These are phyloP conservation scores for Haemorhous mexicanus DNA, from an alignment of 2,113 vertebrate genomes.

Conservation along the genomic window DNA sequence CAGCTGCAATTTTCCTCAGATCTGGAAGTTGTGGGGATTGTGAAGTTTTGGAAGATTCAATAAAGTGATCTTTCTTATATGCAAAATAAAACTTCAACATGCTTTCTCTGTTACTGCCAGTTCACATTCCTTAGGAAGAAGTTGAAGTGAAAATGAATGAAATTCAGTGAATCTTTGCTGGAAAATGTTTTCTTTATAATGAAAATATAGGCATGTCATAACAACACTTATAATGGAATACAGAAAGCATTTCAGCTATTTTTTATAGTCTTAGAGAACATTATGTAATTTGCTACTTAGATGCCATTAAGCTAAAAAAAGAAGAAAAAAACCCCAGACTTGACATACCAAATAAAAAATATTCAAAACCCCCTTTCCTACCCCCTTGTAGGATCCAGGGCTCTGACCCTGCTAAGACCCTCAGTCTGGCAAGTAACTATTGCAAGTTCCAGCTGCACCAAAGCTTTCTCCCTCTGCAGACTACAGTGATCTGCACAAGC, in stretches of 20 bases:
- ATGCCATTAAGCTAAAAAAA: background rate
- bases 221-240: background rate
- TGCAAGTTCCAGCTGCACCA: background rate
- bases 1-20: background rate
- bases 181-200: background rate
- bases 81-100: background rate
- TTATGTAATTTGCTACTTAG: constrained; percentile 6
- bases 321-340: background rate
- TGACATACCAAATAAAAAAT: background rate
- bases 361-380: background rate
- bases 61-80: background rate
- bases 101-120: background rate
- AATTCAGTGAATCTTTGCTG: background rate
- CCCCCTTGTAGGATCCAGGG: background rate
- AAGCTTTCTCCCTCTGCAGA: background rate
- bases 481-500: background rate
- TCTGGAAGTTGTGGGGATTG: background rate
- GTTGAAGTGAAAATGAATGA: background rate
- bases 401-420: background rate
- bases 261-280: background rate
- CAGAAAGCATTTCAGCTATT: background rate
- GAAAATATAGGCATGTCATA: background rate
- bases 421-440: background rate
- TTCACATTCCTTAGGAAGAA: background rate
- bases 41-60: background rate